Evolutionary conservation across 2,797 vertebrate species (phyloP).

Genomic region (Chanos chanos): DNA sequence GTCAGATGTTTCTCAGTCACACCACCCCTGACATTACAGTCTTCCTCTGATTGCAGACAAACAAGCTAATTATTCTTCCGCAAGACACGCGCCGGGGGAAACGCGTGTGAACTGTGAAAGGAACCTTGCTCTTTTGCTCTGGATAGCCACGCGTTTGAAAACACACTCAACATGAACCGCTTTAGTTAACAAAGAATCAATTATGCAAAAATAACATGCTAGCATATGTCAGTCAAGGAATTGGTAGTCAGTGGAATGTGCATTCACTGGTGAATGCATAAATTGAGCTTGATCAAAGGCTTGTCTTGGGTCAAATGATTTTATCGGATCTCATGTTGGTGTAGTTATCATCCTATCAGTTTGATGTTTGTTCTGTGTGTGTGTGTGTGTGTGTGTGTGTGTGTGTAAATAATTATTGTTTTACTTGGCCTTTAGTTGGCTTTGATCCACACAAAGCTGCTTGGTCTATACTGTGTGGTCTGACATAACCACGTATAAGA

Average conservation of each 20-base stretch:
- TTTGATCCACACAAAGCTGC: too few species aligned
- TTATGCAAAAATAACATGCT: slow-evolving; percentile 44
- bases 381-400: slow-evolving; percentile 1
- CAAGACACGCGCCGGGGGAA: slow-evolving; percentile 11
- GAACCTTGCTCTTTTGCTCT: slow-evolving; percentile 17
- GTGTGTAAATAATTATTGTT: too few species aligned
- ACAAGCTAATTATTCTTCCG: slow-evolving; percentile 43
- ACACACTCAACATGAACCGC: slow-evolving; percentile 25
- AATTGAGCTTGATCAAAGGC: slow-evolving; percentile 26
- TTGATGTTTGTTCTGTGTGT: slow-evolving; percentile 4
- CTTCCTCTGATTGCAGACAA: slow-evolving; percentile 31
- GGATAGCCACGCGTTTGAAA: slow-evolving; percentile 27
- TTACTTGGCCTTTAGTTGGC: too few species aligned
- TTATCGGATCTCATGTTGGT: slow-evolving; percentile 6
- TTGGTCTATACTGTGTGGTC: too few species aligned
- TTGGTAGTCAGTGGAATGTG: slow-evolving; percentile 5
- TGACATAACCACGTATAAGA: too few species aligned
- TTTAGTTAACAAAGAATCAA: slow-evolving; percentile 45
- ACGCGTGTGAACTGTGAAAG: slow-evolving; percentile 37
- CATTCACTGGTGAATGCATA: slow-evolving; percentile 3
- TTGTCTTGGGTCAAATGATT: slow-evolving; percentile 25
- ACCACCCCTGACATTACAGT: background rate
- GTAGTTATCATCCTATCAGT: slow-evolving; percentile 15
- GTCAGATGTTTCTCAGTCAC: slow-evolving; percentile 25
- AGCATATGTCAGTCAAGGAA: slow-evolving; percentile 23